Evolutionary conservation across 2,113 vertebrate species (phyloP), one percentile per base, ranked within the genome.

Genomic region (Bubo blakistoni): DNA sequence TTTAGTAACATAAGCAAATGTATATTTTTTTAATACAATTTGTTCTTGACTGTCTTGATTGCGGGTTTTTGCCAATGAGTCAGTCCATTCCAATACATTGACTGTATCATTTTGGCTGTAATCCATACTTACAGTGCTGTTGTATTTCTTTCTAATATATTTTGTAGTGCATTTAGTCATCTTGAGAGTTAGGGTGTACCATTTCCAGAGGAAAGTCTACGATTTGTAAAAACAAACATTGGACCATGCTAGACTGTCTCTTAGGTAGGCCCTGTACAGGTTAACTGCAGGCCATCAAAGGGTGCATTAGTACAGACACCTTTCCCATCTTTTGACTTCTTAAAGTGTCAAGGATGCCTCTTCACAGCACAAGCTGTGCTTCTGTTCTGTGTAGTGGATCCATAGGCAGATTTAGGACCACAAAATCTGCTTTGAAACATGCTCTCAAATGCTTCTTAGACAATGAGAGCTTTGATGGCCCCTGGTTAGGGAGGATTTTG

Each of bases 1-100:
- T 94, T 94, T 95, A 96, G 84, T 63, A 96, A 83, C n/a, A 80
- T 54, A 96, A 96, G 71, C 38, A 94, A 96, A 97, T 88, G 66
- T 95, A 80, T 91, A 58, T 65, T 70, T 92, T 94, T 96, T 91
- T 7, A 91, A 94, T 88, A 71, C 81, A 91, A 49, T 91, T 96
- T 96, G 74, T 90, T 97, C 91, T 86, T 78, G n/a, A 88, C 74
- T 83, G 3, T 88, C 79, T 82, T 83, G 40, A 63, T 82, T 49
- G 44, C 90, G 74, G 9, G 16, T 6, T 91, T 95, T 90, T 97
- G 92, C 91, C 84, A 95, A 42, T 77, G 86, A 95, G 27, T 85
- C 71, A 92, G 81, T 76, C 78, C 58, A 86, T 94, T 96, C 81
- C 74, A 81, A 16, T 20, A 38, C 42, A 74, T 18, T 88, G 81